Percentiles rank a stretch among this genome's conserved stretches.
Evolutionary conservation across 1,140 invertebrate genomes (phyloP).

Genomic region (Atta texana): DNA sequence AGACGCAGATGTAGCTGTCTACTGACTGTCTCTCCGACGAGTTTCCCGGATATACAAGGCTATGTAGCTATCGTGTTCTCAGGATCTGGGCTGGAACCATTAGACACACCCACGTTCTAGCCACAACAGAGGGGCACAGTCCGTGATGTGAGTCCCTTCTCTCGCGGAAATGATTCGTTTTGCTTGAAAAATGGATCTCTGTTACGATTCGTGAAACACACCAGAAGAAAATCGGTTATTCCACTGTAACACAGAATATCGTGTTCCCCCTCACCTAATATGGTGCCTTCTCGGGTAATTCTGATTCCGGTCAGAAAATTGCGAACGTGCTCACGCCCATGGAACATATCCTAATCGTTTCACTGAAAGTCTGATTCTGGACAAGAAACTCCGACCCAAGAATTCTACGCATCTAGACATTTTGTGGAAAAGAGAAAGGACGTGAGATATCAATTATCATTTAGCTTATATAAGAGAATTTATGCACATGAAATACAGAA

Average conservation of each 20-base stretch:
- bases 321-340: neutral
- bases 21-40: constrained; percentile 28
- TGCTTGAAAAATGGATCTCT: constrained; percentile 52
- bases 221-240: constrained; percentile 42
- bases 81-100: constrained; percentile 47
- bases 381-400: neutral
- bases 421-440: neutral
- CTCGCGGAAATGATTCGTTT: constrained; percentile 48
- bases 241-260: neutral
- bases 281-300: neutral
- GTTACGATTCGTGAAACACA: constrained; percentile 12
- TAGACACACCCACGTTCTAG: constrained; percentile 33
- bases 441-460: neutral
- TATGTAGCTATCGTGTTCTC: constrained; percentile 46
- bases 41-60: constrained; percentile 9
- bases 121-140: neutral
- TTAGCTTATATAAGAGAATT: neutral
- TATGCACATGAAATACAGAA: neutral
- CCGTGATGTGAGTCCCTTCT: constrained; percentile 21
- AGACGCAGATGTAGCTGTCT: constrained; percentile 47
- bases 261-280: neutral
- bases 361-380: neutral
- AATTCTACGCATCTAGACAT: neutral
- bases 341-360: constrained; percentile 31
- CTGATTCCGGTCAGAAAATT: constrained; percentile 29